These are phyloP conservation scores for Drosophila kuntzei DNA, from an alignment of 2,888 invertebrate species.

Conservation along the genomic window DNA sequence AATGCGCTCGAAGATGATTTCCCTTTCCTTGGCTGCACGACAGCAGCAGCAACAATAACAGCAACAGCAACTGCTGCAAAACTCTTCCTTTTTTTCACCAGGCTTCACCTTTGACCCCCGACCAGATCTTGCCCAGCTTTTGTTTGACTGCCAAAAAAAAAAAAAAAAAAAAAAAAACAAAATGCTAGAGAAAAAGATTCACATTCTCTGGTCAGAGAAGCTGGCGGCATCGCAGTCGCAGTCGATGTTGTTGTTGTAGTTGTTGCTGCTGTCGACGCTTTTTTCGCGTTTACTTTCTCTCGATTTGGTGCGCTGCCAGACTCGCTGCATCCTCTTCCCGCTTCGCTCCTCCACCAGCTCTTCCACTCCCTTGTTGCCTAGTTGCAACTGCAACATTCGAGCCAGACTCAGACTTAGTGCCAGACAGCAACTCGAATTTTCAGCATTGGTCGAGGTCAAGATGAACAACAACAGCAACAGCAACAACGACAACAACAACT, in stretches of 20 bases:
- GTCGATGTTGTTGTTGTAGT: slow-evolving; percentile 7
- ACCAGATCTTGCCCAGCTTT: slow-evolving; percentile 45
- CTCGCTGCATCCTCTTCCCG: background rate
- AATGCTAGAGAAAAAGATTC: slow-evolving; percentile 20
- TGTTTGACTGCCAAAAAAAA: slow-evolving; percentile 21
- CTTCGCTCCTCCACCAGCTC: background rate
- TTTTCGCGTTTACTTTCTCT: slow-evolving; percentile 69
- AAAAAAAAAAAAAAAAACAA: slow-evolving; percentile 6
- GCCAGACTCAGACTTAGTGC: slow-evolving; percentile 15
- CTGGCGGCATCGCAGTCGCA: slow-evolving; percentile 10
- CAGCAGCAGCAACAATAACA: slow-evolving; percentile 26
- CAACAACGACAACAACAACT: slow-evolving; percentile 10
- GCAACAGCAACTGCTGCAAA: slow-evolving; percentile 41
- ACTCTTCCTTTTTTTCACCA: slow-evolving; percentile 62
- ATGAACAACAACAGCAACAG: slow-evolving; percentile 53
- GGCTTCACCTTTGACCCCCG: slow-evolving; percentile 66
- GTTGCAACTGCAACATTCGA: slow-evolving; percentile 7
- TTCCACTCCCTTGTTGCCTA: too few species aligned
- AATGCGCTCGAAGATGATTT: slow-evolving; percentile 45
- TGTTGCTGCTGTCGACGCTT: slow-evolving; percentile 22
- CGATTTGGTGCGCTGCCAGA: slow-evolving; percentile 67
- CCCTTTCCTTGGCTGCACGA: slow-evolving; percentile 63
- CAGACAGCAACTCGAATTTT: slow-evolving; percentile 55
- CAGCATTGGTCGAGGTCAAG: slow-evolving; percentile 75
- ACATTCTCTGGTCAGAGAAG: slow-evolving; percentile 40